A percentile compares a stretch with the other conserved stretches of the same genome.
Evolutionary conservation across 2,797 vertebrate species (phyloP).

Genomic region (Antennarius maculatus): DNA sequence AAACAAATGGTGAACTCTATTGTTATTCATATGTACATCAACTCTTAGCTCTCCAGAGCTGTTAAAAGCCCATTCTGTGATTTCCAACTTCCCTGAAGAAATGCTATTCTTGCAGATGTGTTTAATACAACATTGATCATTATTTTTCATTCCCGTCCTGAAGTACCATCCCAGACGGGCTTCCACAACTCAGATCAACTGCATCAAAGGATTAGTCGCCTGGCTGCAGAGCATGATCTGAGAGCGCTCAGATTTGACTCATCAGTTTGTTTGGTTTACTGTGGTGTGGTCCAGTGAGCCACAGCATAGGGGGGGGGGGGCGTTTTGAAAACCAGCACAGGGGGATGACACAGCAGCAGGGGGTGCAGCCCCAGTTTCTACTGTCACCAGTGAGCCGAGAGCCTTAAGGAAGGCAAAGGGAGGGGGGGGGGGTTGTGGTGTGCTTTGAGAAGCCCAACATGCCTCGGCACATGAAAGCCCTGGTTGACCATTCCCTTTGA

Average conservation of each 20-base stretch:
- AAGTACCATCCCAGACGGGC: constrained; percentile 36
- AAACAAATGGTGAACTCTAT: background rate
- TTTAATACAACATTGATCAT: constrained; percentile 13
- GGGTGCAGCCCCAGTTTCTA: constrained; percentile 66
- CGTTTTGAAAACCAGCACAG: constrained; percentile 58
- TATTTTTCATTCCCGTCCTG: constrained; percentile 8
- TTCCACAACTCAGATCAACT: constrained; percentile 33
- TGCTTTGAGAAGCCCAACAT: constrained; percentile 56
- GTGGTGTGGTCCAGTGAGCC: constrained; percentile 53
- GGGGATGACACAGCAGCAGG: constrained; percentile 72
- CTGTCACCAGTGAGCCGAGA: constrained; percentile 62
- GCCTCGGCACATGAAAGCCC: constrained; percentile 75
- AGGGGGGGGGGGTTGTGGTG: constrained; percentile 31
- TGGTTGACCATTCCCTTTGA: constrained; percentile 84
- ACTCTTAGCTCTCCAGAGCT: constrained; percentile 11
- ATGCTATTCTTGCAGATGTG: constrained; percentile 29
- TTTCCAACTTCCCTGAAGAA: constrained; percentile 36
- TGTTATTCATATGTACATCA: constrained; percentile 11
- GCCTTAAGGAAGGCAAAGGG: constrained; percentile 45
- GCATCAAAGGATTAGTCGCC: constrained; percentile 39
- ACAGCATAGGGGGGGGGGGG: constrained; percentile 34
- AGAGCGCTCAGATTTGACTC: constrained; percentile 61
- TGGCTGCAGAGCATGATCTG: constrained; percentile 44
- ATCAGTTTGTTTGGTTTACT: constrained; percentile 70
- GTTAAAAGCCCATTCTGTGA: constrained; percentile 20